Evolutionary conservation across 2,797 vertebrate species (phyloP).

Genomic region (Argentina silus): DNA sequence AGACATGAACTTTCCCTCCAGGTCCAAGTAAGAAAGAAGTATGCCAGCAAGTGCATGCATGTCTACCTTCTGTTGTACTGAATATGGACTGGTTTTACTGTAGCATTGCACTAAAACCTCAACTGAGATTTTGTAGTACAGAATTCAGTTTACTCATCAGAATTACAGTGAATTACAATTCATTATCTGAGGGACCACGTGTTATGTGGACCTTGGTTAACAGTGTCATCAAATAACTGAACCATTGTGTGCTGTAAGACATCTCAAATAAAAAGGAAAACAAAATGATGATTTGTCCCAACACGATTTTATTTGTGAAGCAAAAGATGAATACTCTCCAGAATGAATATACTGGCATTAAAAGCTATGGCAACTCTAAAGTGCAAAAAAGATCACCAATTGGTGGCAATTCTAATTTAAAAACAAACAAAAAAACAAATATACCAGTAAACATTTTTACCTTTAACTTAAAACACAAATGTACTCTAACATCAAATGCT

Average conservation of each 20-base stretch:
- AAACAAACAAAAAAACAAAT: background rate
- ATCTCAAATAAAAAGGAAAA: background rate
- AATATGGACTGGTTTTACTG: no score
- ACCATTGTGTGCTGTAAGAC: background rate
- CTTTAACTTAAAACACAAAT: constrained; percentile 9
- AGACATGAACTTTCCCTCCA: background rate
- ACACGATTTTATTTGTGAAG: constrained; percentile 7
- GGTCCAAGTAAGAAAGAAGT: background rate
- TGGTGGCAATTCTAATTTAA: background rate
- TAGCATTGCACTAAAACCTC: no score
- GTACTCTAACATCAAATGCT: background rate
- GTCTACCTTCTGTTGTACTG: no score
- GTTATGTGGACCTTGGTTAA: no score
- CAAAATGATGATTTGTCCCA: background rate
- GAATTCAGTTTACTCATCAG: no score
- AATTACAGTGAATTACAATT: no score
- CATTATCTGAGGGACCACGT: background rate
- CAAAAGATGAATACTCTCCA: constrained; percentile 34
- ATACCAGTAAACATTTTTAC: no score
- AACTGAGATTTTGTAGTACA: no score
- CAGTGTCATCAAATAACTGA: no score
- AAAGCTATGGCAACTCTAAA: background rate
- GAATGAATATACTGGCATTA: background rate
- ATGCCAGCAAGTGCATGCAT: background rate
- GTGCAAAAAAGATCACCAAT: constrained; percentile 37